Conservation (phyloP, 2,888 invertebrate genomes). For the Monoplex corrugatus region DNA sequence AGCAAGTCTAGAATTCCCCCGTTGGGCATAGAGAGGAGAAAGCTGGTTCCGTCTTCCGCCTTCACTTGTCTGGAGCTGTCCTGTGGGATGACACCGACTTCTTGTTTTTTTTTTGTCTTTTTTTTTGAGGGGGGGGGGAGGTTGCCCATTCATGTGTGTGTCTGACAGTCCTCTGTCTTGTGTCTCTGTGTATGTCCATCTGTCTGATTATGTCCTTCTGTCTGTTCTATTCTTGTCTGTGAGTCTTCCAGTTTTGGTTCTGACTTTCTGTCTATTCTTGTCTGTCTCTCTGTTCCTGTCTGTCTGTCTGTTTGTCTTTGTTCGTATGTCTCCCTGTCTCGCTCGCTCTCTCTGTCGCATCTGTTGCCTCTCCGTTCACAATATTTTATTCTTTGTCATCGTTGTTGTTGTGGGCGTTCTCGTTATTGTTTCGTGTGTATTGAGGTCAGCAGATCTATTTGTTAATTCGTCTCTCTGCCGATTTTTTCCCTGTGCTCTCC, state of each 20-base stretch:
- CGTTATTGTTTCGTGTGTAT: too few species aligned
- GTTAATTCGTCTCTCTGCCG: background rate
- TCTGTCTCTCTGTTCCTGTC: conserved; percentile 23
- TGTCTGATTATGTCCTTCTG: background rate
- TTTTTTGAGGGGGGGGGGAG: background rate
- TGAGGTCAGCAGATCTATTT: background rate
- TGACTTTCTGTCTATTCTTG: background rate
- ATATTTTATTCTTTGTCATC: too few species aligned
- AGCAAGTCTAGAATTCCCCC: too few species aligned
- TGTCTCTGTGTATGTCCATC: background rate
- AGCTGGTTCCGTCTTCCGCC: too few species aligned
- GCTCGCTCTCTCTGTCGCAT: background rate
- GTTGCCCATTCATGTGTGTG: background rate
- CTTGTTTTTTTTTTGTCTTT: too few species aligned
- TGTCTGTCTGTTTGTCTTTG: conserved; percentile 1
- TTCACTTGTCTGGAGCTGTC: too few species aligned
- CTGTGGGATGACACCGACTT: too few species aligned
- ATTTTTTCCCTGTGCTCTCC: background rate
- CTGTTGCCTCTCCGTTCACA: background rate
- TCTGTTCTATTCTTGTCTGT: background rate
- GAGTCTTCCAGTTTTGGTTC: background rate
- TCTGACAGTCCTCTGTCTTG: too few species aligned
- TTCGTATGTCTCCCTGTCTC: conserved; percentile 8
- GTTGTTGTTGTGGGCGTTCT: too few species aligned
- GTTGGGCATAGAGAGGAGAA: too few species aligned